phyloP scores from a whole-genome alignment of 2,888 invertebrate species.

The Kuschelorhynchus macadamiae region DNA sequence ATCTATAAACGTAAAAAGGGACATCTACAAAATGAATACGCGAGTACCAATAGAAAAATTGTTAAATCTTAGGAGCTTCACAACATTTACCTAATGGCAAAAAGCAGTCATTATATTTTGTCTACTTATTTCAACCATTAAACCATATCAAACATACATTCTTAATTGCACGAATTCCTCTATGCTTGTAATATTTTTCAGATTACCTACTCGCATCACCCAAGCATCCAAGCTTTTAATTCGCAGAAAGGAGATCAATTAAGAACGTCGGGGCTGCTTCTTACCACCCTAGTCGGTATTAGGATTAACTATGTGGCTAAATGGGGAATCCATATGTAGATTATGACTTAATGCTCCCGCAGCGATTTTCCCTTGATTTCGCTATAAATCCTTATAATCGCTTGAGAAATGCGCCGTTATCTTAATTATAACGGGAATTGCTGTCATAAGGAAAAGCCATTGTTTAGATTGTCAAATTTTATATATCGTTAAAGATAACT shows the following conservation, averaged over 20 bases:
- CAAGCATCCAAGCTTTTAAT: conserved; percentile 60
- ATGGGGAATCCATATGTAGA: conserved; percentile 66
- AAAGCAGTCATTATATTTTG: no score
- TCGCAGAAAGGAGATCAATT: conserved; percentile 64
- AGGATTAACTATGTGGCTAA: conserved; percentile 65
- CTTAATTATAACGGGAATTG: conserved; percentile 48
- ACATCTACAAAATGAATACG: no score
- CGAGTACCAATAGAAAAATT: no score
- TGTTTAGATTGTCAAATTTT: conserved; percentile 25
- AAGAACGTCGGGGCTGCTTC: conserved; percentile 59
- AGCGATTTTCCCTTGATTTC: conserved; percentile 56
- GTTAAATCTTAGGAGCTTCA: no score
- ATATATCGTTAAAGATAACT: neutral
- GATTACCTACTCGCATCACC: neutral
- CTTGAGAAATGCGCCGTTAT: conserved; percentile 47
- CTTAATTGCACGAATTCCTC: no score
- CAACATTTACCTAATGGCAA: no score
- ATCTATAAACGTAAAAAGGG: no score
- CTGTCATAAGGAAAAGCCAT: conserved; percentile 31
- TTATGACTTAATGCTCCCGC: conserved; percentile 59
- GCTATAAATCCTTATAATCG: conserved; percentile 55
- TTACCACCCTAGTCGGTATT: conserved; percentile 59
- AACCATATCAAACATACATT: no score
- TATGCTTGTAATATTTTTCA: no score
- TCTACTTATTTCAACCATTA: no score